phyloP scores from a whole-genome alignment of 2,113 vertebrate species.

The Saimiri boliviensis region DNA sequence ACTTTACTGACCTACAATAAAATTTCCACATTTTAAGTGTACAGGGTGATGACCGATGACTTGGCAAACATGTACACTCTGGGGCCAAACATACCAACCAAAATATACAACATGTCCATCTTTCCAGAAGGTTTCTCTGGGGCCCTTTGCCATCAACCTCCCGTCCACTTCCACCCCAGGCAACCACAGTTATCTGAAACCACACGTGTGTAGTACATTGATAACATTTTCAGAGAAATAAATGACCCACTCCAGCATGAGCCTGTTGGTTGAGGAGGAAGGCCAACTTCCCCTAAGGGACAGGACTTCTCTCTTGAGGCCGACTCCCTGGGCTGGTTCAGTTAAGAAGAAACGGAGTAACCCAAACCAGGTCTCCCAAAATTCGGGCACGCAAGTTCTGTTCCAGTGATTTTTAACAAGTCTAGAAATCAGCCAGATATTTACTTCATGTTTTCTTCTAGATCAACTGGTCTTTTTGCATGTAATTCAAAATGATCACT shows the following conservation, averaged over 20 bases:
- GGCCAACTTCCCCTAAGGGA: conserved; percentile 27
- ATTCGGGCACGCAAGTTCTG: background rate
- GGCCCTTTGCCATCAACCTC: background rate
- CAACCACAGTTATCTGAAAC: background rate
- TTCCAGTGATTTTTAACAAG: background rate
- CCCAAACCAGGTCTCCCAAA: background rate
- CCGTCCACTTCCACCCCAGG: background rate
- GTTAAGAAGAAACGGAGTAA: background rate
- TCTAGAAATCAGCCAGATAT: background rate
- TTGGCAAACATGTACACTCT: background rate
- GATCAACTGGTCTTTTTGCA: background rate
- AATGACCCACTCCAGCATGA: background rate
- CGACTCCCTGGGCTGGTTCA: background rate
- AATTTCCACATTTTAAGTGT: background rate
- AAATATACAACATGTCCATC: background rate
- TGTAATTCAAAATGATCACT: background rate
- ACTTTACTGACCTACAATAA: background rate
- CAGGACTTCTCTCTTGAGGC: background rate
- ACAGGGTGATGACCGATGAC: background rate
- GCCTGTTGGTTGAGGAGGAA: background rate
- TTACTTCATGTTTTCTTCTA: background rate
- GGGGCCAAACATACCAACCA: background rate
- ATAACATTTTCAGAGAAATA: conserved; percentile 50
- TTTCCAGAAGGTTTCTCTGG: background rate
- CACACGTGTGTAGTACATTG: background rate